Conservation (phyloP, 2,888 invertebrate genomes). For the Pandemis cinnamomeana region DNA sequence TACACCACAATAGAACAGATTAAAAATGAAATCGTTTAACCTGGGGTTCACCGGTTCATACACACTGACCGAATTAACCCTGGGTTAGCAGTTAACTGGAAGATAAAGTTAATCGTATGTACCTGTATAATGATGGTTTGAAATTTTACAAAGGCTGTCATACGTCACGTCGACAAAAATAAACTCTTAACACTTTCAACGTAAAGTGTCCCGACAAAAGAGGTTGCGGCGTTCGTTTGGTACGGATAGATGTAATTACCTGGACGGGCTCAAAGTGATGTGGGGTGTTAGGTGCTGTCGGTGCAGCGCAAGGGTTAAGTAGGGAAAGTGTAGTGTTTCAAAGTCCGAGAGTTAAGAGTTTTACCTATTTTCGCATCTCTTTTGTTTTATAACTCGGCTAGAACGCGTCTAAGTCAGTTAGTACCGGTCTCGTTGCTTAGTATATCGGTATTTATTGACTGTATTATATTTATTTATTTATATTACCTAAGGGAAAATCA, state of each 20-base stretch:
- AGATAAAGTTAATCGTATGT: too few relatives aligned
- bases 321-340: not conserved
- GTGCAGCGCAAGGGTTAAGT: not conserved
- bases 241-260: conserved; percentile 22
- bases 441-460: too few relatives aligned
- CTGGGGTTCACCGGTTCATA: too few relatives aligned
- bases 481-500: too few relatives aligned
- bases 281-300: not conserved
- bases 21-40: too few relatives aligned
- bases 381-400: too few relatives aligned
- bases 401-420: too few relatives aligned
- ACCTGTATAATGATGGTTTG: not conserved
- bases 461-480: too few relatives aligned
- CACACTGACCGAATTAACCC: too few relatives aligned
- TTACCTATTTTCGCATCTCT: not conserved
- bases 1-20: too few relatives aligned
- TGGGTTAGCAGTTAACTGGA: too few relatives aligned
- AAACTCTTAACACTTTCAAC: not conserved
- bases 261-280: conserved; percentile 7
- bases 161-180: not conserved
- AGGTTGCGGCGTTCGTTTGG: not conserved
- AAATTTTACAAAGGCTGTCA: conserved; percentile 1
- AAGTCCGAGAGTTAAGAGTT: not conserved
- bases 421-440: too few relatives aligned
- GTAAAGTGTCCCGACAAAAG: conserved; percentile 14